Evolutionary conservation across 1,140 invertebrate species (phyloP), one percentile per base, ranked within the genome.

Genomic region (Bombus affinis): DNA sequence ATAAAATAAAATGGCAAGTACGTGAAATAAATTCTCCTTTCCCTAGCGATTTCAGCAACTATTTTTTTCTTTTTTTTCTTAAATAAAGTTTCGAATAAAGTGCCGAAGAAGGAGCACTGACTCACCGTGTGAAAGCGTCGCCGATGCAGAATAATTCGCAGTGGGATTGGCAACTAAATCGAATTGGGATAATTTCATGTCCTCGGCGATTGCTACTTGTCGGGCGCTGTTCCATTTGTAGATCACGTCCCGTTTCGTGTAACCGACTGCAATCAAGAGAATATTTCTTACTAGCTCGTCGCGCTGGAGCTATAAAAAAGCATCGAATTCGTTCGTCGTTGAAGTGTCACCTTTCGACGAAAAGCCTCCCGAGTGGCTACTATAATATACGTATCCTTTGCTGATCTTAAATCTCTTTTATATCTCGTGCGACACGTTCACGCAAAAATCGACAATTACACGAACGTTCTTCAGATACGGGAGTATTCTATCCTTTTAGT

Each of bases 121-220:
- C 91, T 92, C 87, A 95, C 94, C 93, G 83, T 94, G 92, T 0
- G 92, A 91, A 1, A 93, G 70, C 2, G 91, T 86, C 0, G 93
- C 89, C 35, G 91, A 83, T 57, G 92, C 91, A 1, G 94, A 93
- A 85, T 97, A 95, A 95, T 98, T 98, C 65, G 96, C 97, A 32
- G 97, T 96, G 3, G 97, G 97, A 88, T 97, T 97, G 74, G 96
- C 97, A 62, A 98, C 97, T 83, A 98, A 96, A 95, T 98, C 97
- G 93, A 98, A 98, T 95, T 98, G 97, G 66, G 97, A 98, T 90
- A 98, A 95, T 94, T 98, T 98, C 97, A 98, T 98, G 93, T 98
- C 98, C 88, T 97, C 96, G 2, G 97, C 97, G 89, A 98, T 98
- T 42, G 97, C 97, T 59, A 98, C 97, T 92, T 97, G 97, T 80